Base-by-base conservation (phyloP, 2,113 vertebrate genomes). In the Lagenorhynchus albirostris region DNA sequence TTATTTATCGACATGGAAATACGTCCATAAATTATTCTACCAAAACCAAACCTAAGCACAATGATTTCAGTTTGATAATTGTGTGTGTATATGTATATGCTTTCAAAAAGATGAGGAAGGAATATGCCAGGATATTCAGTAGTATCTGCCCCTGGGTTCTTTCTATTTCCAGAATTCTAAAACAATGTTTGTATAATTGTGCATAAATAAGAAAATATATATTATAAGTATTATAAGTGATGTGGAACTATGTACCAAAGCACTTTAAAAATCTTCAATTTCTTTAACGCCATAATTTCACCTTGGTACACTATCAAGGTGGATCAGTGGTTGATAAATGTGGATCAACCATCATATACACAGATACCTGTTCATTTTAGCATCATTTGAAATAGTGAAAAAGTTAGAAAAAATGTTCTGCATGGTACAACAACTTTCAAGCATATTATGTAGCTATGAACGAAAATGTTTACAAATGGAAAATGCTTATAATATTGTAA, bases 391-490 rank as follows among this genome's bases (percentile, higher is more conserved):
- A 93, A n/a, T 80, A 26, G 38, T 77, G 38, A 97, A 93, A 91
- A 82, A 84, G n/a, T 29, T 63, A 36, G 9, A 83, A 68, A 92
- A 87, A 73, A 18, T 50, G 9, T 89, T 86, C 10, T 88, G 14
- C 21, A 25, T 47, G 38, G 70, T 55, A 73, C 36, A 96, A 44
- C 18, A 58, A 82, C 33, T 89, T 71, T 18, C 76, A 93, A 88
- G 41, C 41, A 50, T 79, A 58, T 67, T 94, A 68, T 58, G 36
- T 50, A 89, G 41, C 31, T 41, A 63, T 53, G 62, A 96, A 91
- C 82, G 53, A 94, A 94, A 91, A 93, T 85, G 26, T 88, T 97
- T 79, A 88, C 62, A 87, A 93, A 65, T 86, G 29, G 77, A 87
- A 93, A 96, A 83, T 79, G 55, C 71, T 95, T 89, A 33, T 82